Conservation (phyloP, 2,113 vertebrate genomes). For the Oryzias curvinotus region DNA sequence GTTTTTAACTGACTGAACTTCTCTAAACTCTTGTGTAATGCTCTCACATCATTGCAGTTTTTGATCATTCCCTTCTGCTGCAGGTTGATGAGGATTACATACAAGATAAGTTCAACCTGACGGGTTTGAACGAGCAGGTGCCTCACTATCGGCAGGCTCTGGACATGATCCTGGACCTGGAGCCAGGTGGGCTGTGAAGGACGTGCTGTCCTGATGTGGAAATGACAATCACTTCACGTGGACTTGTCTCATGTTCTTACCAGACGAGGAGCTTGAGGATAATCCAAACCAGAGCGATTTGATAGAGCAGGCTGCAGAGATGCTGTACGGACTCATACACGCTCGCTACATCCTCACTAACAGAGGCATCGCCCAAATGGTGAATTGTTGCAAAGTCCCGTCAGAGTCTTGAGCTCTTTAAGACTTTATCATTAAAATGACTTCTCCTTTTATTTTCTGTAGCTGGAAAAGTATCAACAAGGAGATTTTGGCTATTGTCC, state of each 20-base stretch:
- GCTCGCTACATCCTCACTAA: slow-evolving; percentile 95
- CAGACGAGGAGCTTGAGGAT: slow-evolving; percentile 91
- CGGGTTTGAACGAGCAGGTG: slow-evolving; percentile 90
- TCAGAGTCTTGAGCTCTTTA: not conserved
- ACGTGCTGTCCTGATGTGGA: not conserved
- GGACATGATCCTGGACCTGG: slow-evolving; percentile 92
- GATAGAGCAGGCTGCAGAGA: slow-evolving; percentile 93
- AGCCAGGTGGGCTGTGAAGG: slow-evolving; percentile 80
- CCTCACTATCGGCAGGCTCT: slow-evolving; percentile 91
- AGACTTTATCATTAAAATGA: not conserved
- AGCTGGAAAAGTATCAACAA: slow-evolving; percentile 94
- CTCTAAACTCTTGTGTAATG: slow-evolving; percentile 38
- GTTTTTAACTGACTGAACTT: slow-evolving; percentile 22
- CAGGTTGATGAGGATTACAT: slow-evolving; percentile 95
- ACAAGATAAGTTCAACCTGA: slow-evolving; percentile 93
- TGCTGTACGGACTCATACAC: slow-evolving; percentile 92
- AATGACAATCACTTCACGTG: not conserved
- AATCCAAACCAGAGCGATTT: slow-evolving; percentile 93
- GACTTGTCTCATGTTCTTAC: slow-evolving; percentile 1
- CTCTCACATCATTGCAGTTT: slow-evolving; percentile 6
- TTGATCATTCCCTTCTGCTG: slow-evolving; percentile 8
- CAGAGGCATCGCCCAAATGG: slow-evolving; percentile 93
- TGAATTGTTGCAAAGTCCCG: slow-evolving; percentile 46
- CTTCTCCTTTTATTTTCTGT: slow-evolving; percentile 4
- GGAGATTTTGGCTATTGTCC: slow-evolving; percentile 93